phyloP scores from a whole-genome alignment of 2,113 vertebrate species.

The Craseonycteris thonglongyai region DNA sequence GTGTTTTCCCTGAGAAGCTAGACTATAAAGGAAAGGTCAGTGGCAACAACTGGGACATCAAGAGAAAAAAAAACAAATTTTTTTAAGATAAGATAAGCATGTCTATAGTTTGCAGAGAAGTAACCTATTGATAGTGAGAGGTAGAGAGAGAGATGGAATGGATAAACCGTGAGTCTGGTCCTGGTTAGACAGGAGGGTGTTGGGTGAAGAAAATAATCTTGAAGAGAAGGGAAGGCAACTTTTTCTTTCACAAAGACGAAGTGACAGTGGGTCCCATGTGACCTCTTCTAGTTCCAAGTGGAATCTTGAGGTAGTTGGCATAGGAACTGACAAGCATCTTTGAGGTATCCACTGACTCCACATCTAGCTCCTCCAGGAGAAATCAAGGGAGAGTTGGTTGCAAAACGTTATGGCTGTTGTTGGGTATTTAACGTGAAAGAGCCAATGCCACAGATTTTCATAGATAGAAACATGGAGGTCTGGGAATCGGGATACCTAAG shows the following conservation, averaged over 20 bases:
- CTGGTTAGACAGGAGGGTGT: neutral
- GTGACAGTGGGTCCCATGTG: neutral
- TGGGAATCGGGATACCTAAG: neutral
- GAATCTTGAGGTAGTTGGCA: neutral
- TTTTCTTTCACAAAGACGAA: neutral
- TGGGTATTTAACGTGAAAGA: neutral
- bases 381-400: neutral
- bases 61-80: neutral
- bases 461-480: neutral
- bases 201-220: neutral
- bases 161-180: neutral
- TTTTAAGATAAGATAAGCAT: neutral
- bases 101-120: neutral
- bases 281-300: neutral
- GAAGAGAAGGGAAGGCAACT: neutral
- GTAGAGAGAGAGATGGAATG: neutral
- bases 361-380: neutral
- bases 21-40: neutral
- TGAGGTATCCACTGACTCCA: neutral
- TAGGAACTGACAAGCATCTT: neutral
- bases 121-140: neutral
- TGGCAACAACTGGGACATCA: neutral
- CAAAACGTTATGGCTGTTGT: neutral
- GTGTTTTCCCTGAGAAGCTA: neutral
- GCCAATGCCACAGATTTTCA: neutral